phyloP scores from a whole-genome alignment of 2,113 vertebrate species.

The Archilochus colubris region DNA sequence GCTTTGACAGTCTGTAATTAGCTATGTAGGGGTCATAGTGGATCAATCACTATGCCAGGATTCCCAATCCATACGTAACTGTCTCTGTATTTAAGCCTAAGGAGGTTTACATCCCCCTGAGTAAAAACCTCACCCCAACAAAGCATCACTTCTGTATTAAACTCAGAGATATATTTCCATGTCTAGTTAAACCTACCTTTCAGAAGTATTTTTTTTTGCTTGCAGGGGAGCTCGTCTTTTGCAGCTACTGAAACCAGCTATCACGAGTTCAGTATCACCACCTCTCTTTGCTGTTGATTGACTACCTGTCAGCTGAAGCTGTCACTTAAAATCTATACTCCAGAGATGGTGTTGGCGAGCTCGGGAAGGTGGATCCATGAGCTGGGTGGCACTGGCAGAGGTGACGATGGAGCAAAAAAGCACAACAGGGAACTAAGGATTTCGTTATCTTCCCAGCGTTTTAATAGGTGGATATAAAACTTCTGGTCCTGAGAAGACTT shows the following conservation, averaged over 20 bases:
- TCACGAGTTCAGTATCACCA: not conserved
- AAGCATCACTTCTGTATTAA: not conserved
- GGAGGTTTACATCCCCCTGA: not conserved
- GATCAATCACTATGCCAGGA: not conserved
- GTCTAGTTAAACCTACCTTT: not conserved
- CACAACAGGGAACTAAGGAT: not conserved
- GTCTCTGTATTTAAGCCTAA: not conserved
- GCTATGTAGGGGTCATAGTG: not conserved
- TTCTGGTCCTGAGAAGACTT: not conserved
- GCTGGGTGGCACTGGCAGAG: not conserved
- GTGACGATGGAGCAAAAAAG: not conserved
- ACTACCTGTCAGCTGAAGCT: not conserved
- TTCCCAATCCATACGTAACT: not conserved
- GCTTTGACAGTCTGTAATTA: constrained; percentile 25
- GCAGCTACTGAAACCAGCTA: not conserved
- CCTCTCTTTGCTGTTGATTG: not conserved
- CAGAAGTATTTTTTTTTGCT: not conserved
- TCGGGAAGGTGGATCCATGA: not conserved
- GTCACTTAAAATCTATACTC: not conserved
- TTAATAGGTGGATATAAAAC: not conserved
- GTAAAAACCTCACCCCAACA: not conserved
- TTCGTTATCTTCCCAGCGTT: not conserved
- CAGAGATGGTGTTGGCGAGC: not conserved
- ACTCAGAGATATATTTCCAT: not conserved
- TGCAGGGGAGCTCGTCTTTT: not conserved